Evolutionary conservation across 2,113 vertebrate genomes (phyloP), one percentile per base, ranked within the genome.

Genomic region (Odocoileus virginianus): DNA sequence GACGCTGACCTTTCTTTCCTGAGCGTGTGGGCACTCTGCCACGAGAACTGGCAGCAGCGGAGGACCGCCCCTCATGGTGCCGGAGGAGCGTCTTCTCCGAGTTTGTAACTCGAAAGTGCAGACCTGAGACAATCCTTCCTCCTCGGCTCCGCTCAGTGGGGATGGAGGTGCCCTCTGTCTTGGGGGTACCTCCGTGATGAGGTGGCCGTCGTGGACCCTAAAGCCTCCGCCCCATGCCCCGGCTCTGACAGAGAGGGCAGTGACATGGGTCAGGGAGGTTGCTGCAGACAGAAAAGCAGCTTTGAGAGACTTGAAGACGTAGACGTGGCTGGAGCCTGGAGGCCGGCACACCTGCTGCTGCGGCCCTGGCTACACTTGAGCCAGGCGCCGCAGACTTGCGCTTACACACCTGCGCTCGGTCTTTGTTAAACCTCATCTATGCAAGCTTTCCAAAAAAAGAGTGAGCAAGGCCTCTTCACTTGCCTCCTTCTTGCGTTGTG

Each of bases 321-420:
- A 71, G 97, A 96, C 97, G 96, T 92, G 94, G 97, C 95, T 97
- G 90, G 88, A 85, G 58, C 84, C 40, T 21, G 4, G 27, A 86
- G 61, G 33, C 54, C 21, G 4, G 64, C n/a, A 15, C 12, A 19
- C 6, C 4, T 25, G 21, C 33, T 76, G 27, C 52, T 81, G 40
- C 50, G 96, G 97, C 97, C 94, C 93, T 79, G 97, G 85, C 95
- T 54, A 91, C 95, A 78, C 47, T 91, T 98, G 98, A 98, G 98
- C 71, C 3, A 97, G 98, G 97, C 93, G 96, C 97, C 97, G 95
- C 90, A 97, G 93, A 97, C 98, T 97, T 98, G 97, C 98, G 52
- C 19, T 27, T 98, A 99, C 98, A 98, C 5, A 47, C 97, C 96
- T 98, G 94, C n/a, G 27, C 95, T 95, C 45, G 83, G 47, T 89